These are phyloP conservation scores for Dione vanillae DNA, from an alignment of 2,888 invertebrate species.

Conservation along the genomic window DNA sequence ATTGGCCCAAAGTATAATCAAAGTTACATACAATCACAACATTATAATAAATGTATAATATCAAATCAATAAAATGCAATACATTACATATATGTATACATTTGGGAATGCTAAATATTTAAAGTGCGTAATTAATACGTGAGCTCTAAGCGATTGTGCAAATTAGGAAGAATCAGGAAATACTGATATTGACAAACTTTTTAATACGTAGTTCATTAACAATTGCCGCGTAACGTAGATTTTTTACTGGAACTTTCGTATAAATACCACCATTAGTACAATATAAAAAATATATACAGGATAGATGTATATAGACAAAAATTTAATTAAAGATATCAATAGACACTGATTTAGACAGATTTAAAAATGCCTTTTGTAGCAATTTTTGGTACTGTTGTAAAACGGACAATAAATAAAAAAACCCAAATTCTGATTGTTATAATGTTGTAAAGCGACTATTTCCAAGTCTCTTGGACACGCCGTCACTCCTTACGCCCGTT, in stretches of 20 bases:
- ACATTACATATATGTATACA: conserved; percentile 8
- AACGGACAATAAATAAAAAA: too few species aligned
- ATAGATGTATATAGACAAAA: too few species aligned
- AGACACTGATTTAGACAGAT: too few species aligned
- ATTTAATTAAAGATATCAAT: too few species aligned
- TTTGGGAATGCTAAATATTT: conserved; percentile 34
- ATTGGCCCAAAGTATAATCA: neutral
- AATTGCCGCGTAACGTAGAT: conserved; percentile 9
- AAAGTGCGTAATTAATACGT: conserved; percentile 43
- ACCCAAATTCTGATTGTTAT: too few species aligned
- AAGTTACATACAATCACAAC: conserved; percentile 20
- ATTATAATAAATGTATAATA: conserved; percentile 26
- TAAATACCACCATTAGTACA: too few species aligned
- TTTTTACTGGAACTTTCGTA: neutral
- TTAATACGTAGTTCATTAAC: neutral
- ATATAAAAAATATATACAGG: too few species aligned
- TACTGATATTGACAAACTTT: conserved; percentile 10
- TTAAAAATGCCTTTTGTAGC: too few species aligned
- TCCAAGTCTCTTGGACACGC: too few species aligned
- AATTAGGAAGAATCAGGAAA: conserved; percentile 25
- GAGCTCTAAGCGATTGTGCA: conserved; percentile 44
- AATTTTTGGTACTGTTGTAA: too few species aligned
- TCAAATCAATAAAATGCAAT: conserved; percentile 14
- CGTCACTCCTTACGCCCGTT: too few species aligned
- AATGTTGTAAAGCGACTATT: too few species aligned